These are phyloP conservation scores for Hydraecia micacea DNA, from an alignment of 2,888 invertebrate species.

Conservation along the genomic window DNA sequence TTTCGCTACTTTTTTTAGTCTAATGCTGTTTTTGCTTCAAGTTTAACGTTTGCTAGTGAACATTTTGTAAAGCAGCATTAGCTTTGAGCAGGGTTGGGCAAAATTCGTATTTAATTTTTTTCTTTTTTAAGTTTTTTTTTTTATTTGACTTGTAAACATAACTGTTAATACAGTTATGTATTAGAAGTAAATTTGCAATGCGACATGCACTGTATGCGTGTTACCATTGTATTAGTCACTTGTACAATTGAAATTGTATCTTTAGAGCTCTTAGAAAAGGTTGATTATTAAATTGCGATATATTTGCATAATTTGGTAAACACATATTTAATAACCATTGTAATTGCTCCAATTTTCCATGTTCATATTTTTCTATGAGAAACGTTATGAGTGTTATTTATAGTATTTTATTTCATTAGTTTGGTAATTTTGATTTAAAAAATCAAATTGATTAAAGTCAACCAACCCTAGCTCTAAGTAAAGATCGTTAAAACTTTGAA, in stretches of 20 bases:
- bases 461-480: slow-evolving; percentile 77
- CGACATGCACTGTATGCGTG: neutral
- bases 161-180: neutral
- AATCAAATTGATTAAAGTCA: neutral
- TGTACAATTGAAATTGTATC: neutral
- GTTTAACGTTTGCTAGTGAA: slow-evolving; percentile 75
- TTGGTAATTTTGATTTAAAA: neutral
- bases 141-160: too few relatives aligned
- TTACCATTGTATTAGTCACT: neutral
- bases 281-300: neutral
- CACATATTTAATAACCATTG: too few relatives aligned
- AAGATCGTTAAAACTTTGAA: slow-evolving; percentile 87
- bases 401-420: neutral
- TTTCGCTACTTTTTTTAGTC: slow-evolving; percentile 60
- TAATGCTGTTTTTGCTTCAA: slow-evolving; percentile 68
- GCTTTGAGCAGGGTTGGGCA: slow-evolving; percentile 72
- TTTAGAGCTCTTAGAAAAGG: neutral
- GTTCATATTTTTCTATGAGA: neutral
- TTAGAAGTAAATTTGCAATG: neutral
- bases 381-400: neutral
- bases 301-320: neutral
- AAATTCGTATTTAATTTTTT: neutral
- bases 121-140: neutral
- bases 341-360: neutral
- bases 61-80: slow-evolving; percentile 83